Conservation (phyloP, 2,113 vertebrate genomes). For the Piaya cayana region DNA sequence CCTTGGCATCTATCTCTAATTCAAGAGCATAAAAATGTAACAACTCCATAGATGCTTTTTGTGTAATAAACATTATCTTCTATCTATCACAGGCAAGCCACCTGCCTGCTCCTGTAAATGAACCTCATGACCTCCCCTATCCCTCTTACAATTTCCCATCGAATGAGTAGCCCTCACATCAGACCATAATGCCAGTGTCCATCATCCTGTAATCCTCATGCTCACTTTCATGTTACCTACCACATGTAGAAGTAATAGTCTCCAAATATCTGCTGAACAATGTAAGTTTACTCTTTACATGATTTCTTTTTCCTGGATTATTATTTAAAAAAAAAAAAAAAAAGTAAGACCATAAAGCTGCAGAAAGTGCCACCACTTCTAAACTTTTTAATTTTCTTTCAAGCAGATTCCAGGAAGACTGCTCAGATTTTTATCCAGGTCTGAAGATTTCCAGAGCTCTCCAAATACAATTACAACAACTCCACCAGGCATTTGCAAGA, state of each 20-base stretch:
- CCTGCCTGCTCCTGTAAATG: not conserved
- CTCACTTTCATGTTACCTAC: not conserved
- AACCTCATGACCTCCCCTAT: not conserved
- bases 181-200: not conserved
- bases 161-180: not conserved
- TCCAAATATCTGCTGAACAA: not conserved
- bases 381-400: not conserved
- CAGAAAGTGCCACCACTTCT: accelerated
- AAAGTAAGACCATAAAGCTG: not conserved
- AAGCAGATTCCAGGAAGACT: not conserved
- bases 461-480: not conserved
- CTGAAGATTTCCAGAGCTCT: not conserved
- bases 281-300: not conserved
- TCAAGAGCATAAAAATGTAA: not conserved
- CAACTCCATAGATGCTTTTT: not conserved
- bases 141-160: not conserved
- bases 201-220: not conserved
- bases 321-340: not conserved
- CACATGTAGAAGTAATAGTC: not conserved
- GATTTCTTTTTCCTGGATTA: not conserved
- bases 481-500: not conserved
- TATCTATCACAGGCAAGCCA: not conserved
- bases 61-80: not conserved
- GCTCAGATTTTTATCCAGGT: not conserved
- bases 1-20: not conserved